Evolutionary conservation across 1,140 invertebrate genomes (phyloP).

Genomic region (Aphelenchoides besseyi): DNA sequence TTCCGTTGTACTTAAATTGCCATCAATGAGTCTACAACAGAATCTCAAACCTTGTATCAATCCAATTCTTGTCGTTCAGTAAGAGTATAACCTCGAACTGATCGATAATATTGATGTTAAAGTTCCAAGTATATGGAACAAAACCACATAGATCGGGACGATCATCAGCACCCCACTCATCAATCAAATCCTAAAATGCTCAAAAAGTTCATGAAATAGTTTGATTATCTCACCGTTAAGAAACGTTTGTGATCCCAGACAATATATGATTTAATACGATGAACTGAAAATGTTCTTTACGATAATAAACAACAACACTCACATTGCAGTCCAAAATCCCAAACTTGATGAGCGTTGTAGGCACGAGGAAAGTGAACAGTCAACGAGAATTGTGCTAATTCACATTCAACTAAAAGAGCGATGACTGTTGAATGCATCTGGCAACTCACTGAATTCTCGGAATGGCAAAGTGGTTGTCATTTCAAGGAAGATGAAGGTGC

Average conservation of each 20-base stretch:
- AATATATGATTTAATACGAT: conserved; percentile 64
- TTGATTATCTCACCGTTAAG: conserved; percentile 55
- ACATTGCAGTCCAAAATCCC: conserved; percentile 63
- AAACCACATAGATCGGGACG: conserved; percentile 86
- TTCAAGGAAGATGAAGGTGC: conserved; percentile 64
- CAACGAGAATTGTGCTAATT: conserved; percentile 65
- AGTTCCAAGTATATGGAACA: conserved; percentile 93
- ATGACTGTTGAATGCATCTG: too few species aligned
- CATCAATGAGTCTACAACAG: background rate
- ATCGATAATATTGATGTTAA: conserved; percentile 83
- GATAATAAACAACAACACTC: background rate
- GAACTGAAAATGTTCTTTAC: conserved; percentile 41
- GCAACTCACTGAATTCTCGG: conserved; percentile 63
- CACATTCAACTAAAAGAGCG: too few species aligned
- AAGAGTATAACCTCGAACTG: conserved; percentile 86
- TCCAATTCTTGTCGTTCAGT: conserved; percentile 97
- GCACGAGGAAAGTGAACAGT: conserved; percentile 63
- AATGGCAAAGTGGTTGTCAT: conserved; percentile 65
- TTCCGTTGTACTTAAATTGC: conserved; percentile 27
- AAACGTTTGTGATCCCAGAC: conserved; percentile 66
- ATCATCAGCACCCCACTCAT: conserved; percentile 86
- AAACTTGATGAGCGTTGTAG: conserved; percentile 66
- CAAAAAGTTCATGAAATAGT: conserved; percentile 14
- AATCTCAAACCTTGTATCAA: conserved; percentile 69
- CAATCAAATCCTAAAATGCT: conserved; percentile 73